Evolutionary conservation across 2,888 invertebrate species (phyloP), one percentile per base, ranked within the genome.

Genomic region (Macaria notata): DNA sequence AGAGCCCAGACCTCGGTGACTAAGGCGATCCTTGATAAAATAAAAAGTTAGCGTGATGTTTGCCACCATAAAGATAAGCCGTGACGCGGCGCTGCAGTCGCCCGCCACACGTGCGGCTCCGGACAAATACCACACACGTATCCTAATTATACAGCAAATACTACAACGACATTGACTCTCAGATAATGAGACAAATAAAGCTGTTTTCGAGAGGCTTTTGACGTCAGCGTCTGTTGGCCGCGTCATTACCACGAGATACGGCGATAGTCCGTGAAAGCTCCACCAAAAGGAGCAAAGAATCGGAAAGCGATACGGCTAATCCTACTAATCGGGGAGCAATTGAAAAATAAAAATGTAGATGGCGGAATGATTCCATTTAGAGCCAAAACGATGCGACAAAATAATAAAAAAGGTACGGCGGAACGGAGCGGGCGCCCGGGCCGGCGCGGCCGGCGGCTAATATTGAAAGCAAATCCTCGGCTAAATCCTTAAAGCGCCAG

Each of bases 301-400:
- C 89, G 88, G 78, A 87, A 88, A 89, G 86, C 89, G 84, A 90
- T 88, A 87, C 79, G 83, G 75, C 86, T 92, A 92, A 92, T 92
- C 91, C 90, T 82, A 89, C 88, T 92, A 92, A 92, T 92, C 92
- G 92, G 79, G 70, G 81, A 75, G 85, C 92, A 92, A 92, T 92
- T 92, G 92, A 92, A 92, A 92, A 92, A 92, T 92, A 92, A 92
- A 92, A 92, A 92, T 89, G 92, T 88, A 92, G 92, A 92, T 90
- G 86, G 88, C 84, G 79, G 86, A 91, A 90, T 91, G 85, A 90
- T 90, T 91, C 90, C 90, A 88, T 89, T 91, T 88, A 80, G 88
- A 84, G 84, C 86, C 89, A 87, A 89, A 91, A 91, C 91, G 91
- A 90, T 86, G 91, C 91, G 91, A 88, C 89, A 87, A 90, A 91